Conservation (phyloP, 53 echinoderm and acorn worm species). For the Crossaster papposus region DNA sequence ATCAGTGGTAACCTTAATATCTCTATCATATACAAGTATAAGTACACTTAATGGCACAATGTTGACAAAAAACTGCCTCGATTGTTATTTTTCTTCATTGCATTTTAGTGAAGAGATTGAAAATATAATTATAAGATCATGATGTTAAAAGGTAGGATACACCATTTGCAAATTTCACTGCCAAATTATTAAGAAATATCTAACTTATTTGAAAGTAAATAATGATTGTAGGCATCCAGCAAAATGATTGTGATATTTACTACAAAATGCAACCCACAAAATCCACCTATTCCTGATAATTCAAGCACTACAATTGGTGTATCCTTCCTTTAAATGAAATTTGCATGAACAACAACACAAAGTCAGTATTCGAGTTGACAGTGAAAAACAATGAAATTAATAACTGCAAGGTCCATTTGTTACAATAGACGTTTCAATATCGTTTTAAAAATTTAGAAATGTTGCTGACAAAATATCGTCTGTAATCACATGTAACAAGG, state of each 20-base stretch:
- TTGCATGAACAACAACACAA: too few species aligned
- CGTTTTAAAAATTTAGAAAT: neutral
- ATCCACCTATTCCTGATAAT: too few species aligned
- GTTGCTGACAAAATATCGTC: neutral
- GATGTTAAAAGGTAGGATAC: too few species aligned
- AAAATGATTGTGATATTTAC: too few species aligned
- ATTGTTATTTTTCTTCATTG: conserved; percentile 2
- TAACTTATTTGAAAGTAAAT: too few species aligned
- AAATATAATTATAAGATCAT: neutral
- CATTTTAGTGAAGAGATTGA: neutral
- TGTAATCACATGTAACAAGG: conserved; percentile 11
- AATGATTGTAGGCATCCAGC: too few species aligned
- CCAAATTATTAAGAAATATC: too few species aligned
- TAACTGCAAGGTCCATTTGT: neutral
- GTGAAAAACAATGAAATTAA: neutral
- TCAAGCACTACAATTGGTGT: too few species aligned
- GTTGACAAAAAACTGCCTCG: neutral
- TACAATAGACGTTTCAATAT: neutral
- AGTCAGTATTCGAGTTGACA: neutral
- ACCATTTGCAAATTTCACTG: too few species aligned
- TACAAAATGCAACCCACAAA: too few species aligned
- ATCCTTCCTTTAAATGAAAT: too few species aligned
- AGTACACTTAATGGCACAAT: conserved; percentile 60
- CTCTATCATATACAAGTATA: conserved; percentile 56
- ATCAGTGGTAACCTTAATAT: conserved; percentile 12